These are phyloP conservation scores for Clitarchus hookeri DNA, from an alignment of 2,888 invertebrate species.

Conservation along the genomic window DNA sequence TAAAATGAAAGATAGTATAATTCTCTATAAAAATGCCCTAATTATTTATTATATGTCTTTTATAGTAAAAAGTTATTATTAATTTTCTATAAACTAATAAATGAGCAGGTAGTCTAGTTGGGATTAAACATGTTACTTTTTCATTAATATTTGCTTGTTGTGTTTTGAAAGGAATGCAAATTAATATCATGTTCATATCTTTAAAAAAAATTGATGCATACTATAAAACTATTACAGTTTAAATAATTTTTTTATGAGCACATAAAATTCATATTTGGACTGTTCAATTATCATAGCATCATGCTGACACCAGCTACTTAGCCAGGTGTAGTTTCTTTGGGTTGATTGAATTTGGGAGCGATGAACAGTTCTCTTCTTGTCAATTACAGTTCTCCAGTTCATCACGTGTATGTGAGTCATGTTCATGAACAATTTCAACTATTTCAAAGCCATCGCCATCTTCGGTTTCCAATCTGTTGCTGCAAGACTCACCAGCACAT, in stretches of 20 bases:
- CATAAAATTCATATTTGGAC: neutral
- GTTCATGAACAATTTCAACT: neutral
- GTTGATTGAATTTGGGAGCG: neutral
- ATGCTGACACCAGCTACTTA: neutral
- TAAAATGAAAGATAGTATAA: neutral
- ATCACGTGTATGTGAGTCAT: conserved; percentile 1
- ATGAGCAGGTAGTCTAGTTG: no score
- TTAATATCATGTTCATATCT: no score
- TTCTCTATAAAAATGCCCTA: neutral
- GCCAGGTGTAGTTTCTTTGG: neutral
- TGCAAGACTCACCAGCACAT: conserved; percentile 5
- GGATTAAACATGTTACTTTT: no score
- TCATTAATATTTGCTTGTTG: no score
- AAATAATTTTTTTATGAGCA: no score
- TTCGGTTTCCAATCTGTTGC: neutral
- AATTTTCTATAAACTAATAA: neutral
- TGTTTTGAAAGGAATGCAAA: no score
- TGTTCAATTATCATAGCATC: neutral
- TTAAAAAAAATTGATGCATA: no score
- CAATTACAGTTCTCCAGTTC: conserved; percentile 3
- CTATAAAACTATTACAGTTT: no score
- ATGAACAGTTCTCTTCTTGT: neutral
- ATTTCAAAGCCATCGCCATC: neutral
- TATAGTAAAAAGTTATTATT: neutral
- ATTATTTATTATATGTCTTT: neutral